Conservation (phyloP, 1,140 invertebrate species). For the Trichonephila clavipes region DNA sequence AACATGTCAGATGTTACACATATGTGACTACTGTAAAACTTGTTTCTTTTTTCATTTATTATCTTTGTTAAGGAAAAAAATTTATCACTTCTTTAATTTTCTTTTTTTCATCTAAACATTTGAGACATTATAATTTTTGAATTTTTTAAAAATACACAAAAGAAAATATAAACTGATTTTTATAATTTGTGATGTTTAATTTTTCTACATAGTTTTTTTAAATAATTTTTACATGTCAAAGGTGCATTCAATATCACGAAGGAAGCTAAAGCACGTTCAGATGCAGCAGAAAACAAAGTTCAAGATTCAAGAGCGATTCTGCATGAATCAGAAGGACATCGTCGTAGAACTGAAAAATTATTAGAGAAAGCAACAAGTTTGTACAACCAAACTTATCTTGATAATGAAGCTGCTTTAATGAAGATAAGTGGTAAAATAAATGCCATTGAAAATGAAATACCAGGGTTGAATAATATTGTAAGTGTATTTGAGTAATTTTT, state of each 20-base stretch:
- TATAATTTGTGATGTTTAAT: not conserved
- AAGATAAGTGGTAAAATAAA: slow-evolving; percentile 86
- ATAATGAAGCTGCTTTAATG: slow-evolving; percentile 84
- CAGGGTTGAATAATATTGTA: slow-evolving; percentile 89
- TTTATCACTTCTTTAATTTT: too few species aligned
- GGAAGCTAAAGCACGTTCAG: slow-evolving; percentile 87
- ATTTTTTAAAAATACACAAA: too few species aligned
- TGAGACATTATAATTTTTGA: too few species aligned
- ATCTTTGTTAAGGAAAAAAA: too few species aligned
- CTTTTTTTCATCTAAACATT: too few species aligned
- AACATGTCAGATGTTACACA: too few species aligned
- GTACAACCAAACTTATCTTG: slow-evolving; percentile 87
- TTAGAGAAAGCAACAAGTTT: slow-evolving; percentile 86
- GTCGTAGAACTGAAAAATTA: slow-evolving; percentile 90
- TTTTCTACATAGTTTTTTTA: not conserved
- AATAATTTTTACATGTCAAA: not conserved
- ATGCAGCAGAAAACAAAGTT: slow-evolving; percentile 84
- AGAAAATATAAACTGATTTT: not conserved
- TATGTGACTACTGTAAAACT: too few species aligned
- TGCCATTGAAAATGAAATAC: slow-evolving; percentile 87
- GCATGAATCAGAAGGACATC: slow-evolving; percentile 89
- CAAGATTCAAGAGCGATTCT: slow-evolving; percentile 82
- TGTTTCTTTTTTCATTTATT: too few species aligned
- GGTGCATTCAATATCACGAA: slow-evolving; percentile 94
- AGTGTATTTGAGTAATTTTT: slow-evolving; percentile 43